phyloP scores from a whole-genome alignment of 2,888 invertebrate species.

The Pardosa pseudoannulata region DNA sequence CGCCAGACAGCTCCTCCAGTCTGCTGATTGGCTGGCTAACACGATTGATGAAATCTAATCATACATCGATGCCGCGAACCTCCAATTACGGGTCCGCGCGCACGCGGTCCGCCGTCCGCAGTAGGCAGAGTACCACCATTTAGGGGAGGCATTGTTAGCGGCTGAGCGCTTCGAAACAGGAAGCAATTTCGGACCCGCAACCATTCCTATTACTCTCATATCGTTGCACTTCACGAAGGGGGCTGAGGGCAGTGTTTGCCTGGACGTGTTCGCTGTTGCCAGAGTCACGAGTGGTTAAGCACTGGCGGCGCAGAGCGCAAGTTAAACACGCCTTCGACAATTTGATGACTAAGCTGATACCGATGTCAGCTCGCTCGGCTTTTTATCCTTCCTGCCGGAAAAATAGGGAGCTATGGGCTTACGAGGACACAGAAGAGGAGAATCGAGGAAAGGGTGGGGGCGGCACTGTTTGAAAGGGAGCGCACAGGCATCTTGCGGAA shows the following conservation, averaged over 20 bases:
- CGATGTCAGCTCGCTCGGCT: slow-evolving; percentile 62
- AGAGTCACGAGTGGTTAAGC: slow-evolving; percentile 69
- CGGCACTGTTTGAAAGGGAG: slow-evolving; percentile 15
- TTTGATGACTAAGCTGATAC: slow-evolving; percentile 71
- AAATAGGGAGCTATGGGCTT: slow-evolving; percentile 42
- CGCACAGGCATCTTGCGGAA: slow-evolving; percentile 30
- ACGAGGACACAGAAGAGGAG: not conserved
- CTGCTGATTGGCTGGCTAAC: slow-evolving; percentile 70
- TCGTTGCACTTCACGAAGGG: slow-evolving; percentile 63
- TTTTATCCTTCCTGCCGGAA: slow-evolving; percentile 69
- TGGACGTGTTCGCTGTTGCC: slow-evolving; percentile 55
- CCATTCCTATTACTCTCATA: slow-evolving; percentile 67
- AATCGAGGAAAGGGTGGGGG: not conserved
- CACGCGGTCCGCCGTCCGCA: slow-evolving; percentile 35
- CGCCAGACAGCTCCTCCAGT: slow-evolving; percentile 62
- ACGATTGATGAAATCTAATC: slow-evolving; percentile 72
- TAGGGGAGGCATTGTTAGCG: slow-evolving; percentile 65
- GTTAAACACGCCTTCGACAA: slow-evolving; percentile 71
- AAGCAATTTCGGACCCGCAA: slow-evolving; percentile 65
- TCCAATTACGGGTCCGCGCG: slow-evolving; percentile 46
- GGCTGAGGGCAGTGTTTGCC: slow-evolving; percentile 47
- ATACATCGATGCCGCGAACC: slow-evolving; percentile 69
- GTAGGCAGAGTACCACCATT: slow-evolving; percentile 26
- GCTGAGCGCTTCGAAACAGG: slow-evolving; percentile 71
- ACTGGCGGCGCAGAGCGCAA: slow-evolving; percentile 64